These are phyloP conservation scores for Ochropleura leucogaster DNA, from an alignment of 2,888 invertebrate species.

Conservation along the genomic window DNA sequence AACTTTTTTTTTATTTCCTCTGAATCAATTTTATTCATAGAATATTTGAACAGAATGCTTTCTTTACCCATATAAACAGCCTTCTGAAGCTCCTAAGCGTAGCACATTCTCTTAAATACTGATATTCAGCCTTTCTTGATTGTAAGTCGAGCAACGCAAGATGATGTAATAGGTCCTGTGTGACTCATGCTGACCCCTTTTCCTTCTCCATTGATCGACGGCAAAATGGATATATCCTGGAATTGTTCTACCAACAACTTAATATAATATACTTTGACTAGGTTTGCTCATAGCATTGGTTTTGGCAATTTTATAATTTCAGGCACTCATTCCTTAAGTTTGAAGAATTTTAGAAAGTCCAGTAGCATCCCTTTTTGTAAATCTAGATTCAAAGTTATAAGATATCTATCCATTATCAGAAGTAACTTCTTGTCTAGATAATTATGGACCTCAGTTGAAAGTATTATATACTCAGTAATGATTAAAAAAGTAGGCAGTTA, in stretches of 20 bases:
- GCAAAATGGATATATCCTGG: neutral
- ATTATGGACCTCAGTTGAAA: neutral
- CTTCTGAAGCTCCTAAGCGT: neutral
- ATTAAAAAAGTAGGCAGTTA: neutral
- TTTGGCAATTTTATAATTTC: neutral
- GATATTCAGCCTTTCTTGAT: neutral
- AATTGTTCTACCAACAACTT: neutral
- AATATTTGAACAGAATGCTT: neutral
- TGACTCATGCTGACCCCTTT: constrained; percentile 44
- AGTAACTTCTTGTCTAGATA: neutral
- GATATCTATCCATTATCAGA: neutral
- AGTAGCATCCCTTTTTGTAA: neutral
- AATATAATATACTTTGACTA: neutral
- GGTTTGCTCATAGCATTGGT: neutral
- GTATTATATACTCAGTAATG: neutral
- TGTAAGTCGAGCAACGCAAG: neutral
- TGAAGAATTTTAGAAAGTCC: neutral
- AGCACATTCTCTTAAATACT: constrained; percentile 18
- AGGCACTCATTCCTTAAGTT: neutral
- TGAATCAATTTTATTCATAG: neutral
- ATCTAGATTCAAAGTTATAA: neutral
- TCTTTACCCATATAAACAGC: neutral
- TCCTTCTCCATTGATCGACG: constrained; percentile 3
- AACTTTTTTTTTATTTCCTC: neutral
- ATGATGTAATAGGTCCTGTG: constrained; percentile 39